Conservation (phyloP, 2,888 invertebrate species). For the Lasioglossum malachurum region DNA sequence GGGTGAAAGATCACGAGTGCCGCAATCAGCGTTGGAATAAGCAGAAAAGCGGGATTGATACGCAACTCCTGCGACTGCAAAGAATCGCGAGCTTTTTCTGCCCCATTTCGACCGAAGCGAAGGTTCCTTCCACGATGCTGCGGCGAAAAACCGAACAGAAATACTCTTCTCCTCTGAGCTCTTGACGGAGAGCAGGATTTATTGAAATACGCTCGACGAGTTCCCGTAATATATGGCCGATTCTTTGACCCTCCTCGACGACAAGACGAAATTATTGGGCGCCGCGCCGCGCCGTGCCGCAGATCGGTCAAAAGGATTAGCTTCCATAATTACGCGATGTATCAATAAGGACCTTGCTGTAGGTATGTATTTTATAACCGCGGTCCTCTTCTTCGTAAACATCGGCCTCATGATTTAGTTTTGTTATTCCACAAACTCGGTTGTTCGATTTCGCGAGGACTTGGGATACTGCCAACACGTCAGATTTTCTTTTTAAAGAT, state of each 20-base stretch:
- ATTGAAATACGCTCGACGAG: conserved; percentile 6
- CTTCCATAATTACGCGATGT: background rate
- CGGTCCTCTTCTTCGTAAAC: background rate
- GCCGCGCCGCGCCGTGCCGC: background rate
- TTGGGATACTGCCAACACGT: background rate
- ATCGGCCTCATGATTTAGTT: background rate
- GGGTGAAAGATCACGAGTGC: background rate
- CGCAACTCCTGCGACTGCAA: background rate
- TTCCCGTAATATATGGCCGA: background rate
- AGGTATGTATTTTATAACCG: background rate
- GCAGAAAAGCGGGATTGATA: background rate
- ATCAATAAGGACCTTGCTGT: background rate
- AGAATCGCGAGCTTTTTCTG: background rate
- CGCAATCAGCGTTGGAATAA: background rate
- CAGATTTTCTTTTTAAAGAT: background rate
- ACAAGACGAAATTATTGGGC: background rate
- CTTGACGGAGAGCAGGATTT: background rate
- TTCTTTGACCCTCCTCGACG: background rate
- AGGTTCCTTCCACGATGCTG: background rate
- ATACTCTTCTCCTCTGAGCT: background rate
- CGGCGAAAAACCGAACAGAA: background rate
- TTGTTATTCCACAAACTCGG: background rate
- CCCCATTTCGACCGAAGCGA: background rate
- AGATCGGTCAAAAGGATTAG: background rate
- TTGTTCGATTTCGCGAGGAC: background rate